Evolutionary conservation across 35 echinoderm and acorn worm species (phyloP).

Genomic region (Lytechinus pictus): DNA sequence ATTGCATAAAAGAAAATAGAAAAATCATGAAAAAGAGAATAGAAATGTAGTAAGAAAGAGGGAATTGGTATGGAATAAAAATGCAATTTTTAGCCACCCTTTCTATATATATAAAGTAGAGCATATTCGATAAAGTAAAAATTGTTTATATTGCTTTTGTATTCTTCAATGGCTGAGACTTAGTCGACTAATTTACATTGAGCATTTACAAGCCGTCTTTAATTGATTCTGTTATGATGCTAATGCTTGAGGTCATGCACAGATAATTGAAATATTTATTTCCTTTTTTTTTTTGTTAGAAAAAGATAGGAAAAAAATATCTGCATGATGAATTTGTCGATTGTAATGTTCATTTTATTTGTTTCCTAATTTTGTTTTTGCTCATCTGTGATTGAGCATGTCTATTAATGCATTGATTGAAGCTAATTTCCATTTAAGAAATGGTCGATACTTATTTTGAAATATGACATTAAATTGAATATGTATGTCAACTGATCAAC

Average conservation of each 20-base stretch:
- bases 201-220: background rate
- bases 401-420: background rate
- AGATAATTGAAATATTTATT: background rate
- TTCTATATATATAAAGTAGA: background rate
- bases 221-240: background rate
- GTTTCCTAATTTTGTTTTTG: background rate
- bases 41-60: background rate
- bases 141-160: constrained; percentile 7
- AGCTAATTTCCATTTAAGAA: constrained; percentile 34
- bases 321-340: background rate
- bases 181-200: background rate
- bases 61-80: background rate
- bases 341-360: constrained; percentile 1
- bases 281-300: background rate
- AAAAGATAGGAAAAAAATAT: background rate
- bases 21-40: background rate
- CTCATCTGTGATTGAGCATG: background rate
- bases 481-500: constrained; percentile 32
- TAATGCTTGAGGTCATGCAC: background rate
- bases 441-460: constrained; percentile 37
- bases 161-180: constrained; percentile 10
- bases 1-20: background rate
- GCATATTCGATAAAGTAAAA: background rate
- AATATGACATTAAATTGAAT: constrained; percentile 32
- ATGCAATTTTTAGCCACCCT: background rate